These are phyloP conservation scores for Drosophila algonquin DNA, from an alignment of 2,888 invertebrate genomes.

Conservation along the genomic window DNA sequence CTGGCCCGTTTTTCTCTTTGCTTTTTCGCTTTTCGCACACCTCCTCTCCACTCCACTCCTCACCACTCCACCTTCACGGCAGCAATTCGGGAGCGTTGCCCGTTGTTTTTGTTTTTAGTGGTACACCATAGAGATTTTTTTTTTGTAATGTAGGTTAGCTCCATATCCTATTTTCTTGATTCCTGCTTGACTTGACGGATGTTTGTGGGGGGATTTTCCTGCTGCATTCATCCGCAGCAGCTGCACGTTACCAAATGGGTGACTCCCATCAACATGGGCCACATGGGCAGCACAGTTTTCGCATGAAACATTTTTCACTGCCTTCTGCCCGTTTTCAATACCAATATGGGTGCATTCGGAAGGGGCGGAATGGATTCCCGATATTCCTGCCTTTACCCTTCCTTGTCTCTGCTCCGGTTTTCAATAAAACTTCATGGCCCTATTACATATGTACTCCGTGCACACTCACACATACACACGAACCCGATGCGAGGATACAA, in stretches of 20 bases:
- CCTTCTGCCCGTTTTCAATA: constrained; percentile 11
- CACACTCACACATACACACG: constrained; percentile 46
- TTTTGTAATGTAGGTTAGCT: constrained; percentile 19
- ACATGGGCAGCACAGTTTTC: constrained; percentile 63
- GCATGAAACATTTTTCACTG: constrained; percentile 45
- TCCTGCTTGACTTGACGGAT: constrained; percentile 41
- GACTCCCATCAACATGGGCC: constrained; percentile 43
- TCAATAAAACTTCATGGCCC: constrained; percentile 79
- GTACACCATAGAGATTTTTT: background rate
- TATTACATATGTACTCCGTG: constrained; percentile 72
- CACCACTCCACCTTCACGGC: background rate
- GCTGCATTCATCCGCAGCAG: constrained; percentile 30
- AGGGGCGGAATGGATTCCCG: constrained; percentile 1
- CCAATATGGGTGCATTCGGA: constrained; percentile 12
- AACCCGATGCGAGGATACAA: constrained; percentile 44
- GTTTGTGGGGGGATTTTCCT: constrained; percentile 21
- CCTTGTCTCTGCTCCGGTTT: constrained; percentile 57
- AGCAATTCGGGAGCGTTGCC: background rate
- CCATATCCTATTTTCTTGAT: constrained; percentile 24
- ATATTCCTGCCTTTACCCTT: constrained; percentile 22
- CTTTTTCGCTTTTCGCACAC: constrained; percentile 18
- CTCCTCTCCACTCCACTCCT: background rate
- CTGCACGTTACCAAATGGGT: constrained; percentile 48
- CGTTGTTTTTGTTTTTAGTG: constrained; percentile 5
- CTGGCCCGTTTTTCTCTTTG: constrained; percentile 39